A percentile compares a stretch with the other conserved stretches of the same genome.
Conservation (phyloP, 1,140 invertebrate species). For the Drosophila busckii region DNA sequence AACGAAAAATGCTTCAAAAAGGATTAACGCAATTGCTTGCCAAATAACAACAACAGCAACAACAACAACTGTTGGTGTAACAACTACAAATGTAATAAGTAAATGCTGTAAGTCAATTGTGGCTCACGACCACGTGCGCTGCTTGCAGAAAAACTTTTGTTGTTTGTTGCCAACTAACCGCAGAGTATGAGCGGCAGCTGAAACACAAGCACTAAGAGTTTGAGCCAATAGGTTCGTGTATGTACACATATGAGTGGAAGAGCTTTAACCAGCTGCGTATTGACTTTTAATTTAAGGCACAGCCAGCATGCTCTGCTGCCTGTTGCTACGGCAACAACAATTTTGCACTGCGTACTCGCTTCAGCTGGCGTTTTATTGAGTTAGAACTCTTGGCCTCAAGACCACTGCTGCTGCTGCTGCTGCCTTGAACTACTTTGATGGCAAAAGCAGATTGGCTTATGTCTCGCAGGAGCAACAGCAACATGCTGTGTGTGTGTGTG, state of each 20-base stretch:
- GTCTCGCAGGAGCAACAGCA: conserved; percentile 26
- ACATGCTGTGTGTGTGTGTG: conserved; percentile 27
- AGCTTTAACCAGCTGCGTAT: conserved; percentile 32
- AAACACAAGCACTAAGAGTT: conserved; percentile 7
- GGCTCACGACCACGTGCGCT: conserved; percentile 25
- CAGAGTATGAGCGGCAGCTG: too few species aligned
- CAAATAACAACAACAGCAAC: background rate
- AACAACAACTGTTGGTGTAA: background rate
- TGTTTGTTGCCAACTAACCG: conserved; percentile 18
- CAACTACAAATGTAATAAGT: conserved; percentile 25
- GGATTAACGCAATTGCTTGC: conserved; percentile 53
- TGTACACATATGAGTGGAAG: background rate
- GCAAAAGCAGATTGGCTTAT: too few species aligned
- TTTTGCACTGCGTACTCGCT: conserved; percentile 27
- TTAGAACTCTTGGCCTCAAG: conserved; percentile 25
- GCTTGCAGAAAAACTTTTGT: conserved; percentile 32
- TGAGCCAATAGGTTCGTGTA: too few species aligned
- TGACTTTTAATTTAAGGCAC: conserved; percentile 50
- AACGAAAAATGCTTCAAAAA: conserved; percentile 24
- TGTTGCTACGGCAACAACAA: conserved; percentile 13
- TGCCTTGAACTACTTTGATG: conserved; percentile 54
- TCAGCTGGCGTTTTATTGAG: conserved; percentile 43
- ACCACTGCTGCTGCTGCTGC: conserved; percentile 3
- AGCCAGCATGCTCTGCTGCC: background rate
- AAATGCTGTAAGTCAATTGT: conserved; percentile 65